Conservation (phyloP, 2,113 vertebrate species). For the Zosterops lateralis region DNA sequence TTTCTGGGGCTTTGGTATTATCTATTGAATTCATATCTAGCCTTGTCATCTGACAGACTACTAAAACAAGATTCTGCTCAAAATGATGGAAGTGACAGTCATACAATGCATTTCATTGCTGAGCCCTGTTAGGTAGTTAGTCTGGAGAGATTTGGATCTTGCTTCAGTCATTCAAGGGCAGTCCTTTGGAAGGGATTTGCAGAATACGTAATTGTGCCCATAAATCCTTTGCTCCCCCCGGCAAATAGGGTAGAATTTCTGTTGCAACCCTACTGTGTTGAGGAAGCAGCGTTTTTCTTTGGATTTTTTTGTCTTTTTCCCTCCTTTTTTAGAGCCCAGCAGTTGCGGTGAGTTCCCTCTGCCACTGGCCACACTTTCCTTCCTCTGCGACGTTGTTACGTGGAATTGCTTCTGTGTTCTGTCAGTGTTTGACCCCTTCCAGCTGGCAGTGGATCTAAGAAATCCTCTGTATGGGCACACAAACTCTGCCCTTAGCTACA, state of each 20-base stretch:
- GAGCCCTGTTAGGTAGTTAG: not conserved
- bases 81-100: constrained; percentile 24
- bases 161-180: not conserved
- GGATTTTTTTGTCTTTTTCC: not conserved
- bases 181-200: not conserved
- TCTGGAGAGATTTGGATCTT: constrained; percentile 3
- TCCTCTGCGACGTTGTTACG: not conserved
- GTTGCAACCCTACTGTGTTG: not conserved
- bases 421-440: not conserved
- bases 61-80: constrained; percentile 52
- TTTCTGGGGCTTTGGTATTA: constrained; percentile 29
- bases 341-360: not conserved
- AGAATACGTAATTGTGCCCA: not conserved
- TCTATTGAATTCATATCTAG: constrained; percentile 54
- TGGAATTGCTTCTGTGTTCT: not conserved
- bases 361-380: not conserved
- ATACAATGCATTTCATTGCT: constrained; percentile 16
- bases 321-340: not conserved
- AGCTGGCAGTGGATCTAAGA: not conserved
- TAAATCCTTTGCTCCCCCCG: not conserved
- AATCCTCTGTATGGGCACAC: not conserved
- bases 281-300: not conserved
- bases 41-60: constrained; percentile 56
- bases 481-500: not conserved
- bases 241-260: not conserved